phyloP scores from a whole-genome alignment of 2,888 invertebrate species.

The Dasysyrphus albostriatus region DNA sequence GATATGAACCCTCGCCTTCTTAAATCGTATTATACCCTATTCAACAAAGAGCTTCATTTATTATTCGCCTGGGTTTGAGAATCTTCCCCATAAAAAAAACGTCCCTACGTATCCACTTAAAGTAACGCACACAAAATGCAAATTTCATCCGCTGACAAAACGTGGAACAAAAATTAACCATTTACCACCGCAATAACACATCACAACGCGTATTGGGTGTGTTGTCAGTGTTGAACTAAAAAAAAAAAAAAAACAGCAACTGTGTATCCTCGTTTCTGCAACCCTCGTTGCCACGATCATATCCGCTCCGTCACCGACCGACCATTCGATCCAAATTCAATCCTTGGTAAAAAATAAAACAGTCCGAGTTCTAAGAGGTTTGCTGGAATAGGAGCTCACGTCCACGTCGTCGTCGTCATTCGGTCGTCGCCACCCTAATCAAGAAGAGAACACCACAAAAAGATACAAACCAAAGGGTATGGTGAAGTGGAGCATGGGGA shows the following conservation, averaged over 20 bases:
- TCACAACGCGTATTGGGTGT: slow-evolving; percentile 50
- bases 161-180: slow-evolving; percentile 27
- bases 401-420: slow-evolving; percentile 7
- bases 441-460: slow-evolving; percentile 35
- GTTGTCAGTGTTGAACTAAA: slow-evolving; percentile 51
- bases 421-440: slow-evolving; percentile 63
- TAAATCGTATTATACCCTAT: slow-evolving; percentile 26
- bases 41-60: slow-evolving; percentile 55
- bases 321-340: not conserved
- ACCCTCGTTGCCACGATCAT: slow-evolving; percentile 47
- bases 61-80: slow-evolving; percentile 51
- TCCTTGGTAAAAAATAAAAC: slow-evolving; percentile 17
- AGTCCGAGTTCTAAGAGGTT: slow-evolving; percentile 47
- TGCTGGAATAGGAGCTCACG: slow-evolving; percentile 60
- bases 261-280: slow-evolving; percentile 57
- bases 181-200: slow-evolving; percentile 50
- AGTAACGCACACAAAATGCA: slow-evolving; percentile 73
- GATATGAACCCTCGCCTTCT: slow-evolving; percentile 27
- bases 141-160: slow-evolving; percentile 47
- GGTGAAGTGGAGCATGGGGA: slow-evolving; percentile 60
- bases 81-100: slow-evolving; percentile 38
- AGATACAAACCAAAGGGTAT: slow-evolving; percentile 34
- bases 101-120: slow-evolving; percentile 53
- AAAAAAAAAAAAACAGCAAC: slow-evolving; percentile 21
- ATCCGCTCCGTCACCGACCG: not conserved